These are phyloP conservation scores for Telmatherina bonti DNA, from an alignment of 2,797 vertebrate species.

Conservation along the genomic window DNA sequence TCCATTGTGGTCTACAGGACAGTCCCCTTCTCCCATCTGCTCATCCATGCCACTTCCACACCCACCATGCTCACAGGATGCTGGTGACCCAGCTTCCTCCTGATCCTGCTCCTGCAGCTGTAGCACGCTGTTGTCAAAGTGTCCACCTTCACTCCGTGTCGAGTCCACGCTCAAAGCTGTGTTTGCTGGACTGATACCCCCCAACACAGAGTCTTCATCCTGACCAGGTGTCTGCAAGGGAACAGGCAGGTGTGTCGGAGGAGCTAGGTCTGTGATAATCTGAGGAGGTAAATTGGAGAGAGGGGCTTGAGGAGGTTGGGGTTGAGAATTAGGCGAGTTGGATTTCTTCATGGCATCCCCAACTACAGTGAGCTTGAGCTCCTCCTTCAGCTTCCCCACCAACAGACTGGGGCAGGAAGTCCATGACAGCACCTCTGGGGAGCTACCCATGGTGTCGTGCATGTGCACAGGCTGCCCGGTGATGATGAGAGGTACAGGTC, in stretches of 20 bases:
- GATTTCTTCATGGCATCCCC: slow-evolving; percentile 84
- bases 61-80: slow-evolving; percentile 81
- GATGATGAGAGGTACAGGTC: slow-evolving; percentile 34
- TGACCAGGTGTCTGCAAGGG: slow-evolving; percentile 76
- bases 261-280: slow-evolving; percentile 84
- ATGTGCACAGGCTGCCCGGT: slow-evolving; percentile 85
- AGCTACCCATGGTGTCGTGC: slow-evolving; percentile 94
- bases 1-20: slow-evolving; percentile 70
- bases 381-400: slow-evolving; percentile 90
- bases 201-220: slow-evolving; percentile 82
- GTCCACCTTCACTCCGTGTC: slow-evolving; percentile 86
- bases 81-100: slow-evolving; percentile 83
- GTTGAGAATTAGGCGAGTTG: slow-evolving; percentile 67
- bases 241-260: slow-evolving; percentile 74
- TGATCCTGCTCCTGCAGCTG: slow-evolving; percentile 92
- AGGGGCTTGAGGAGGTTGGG: slow-evolving; percentile 68
- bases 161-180: slow-evolving; percentile 92
- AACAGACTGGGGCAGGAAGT: slow-evolving; percentile 90
- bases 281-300: slow-evolving; percentile 72
- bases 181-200: slow-evolving; percentile 84
- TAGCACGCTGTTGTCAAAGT: slow-evolving; percentile 97
- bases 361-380: slow-evolving; percentile 84
- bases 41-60: slow-evolving; percentile 84
- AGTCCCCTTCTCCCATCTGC: slow-evolving; percentile 73
- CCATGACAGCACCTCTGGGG: slow-evolving; percentile 94